Percentiles rank a stretch among this genome's conserved stretches.
Evolutionary conservation across 2,888 invertebrate genomes (phyloP).

Genomic region (Torymus texanus): DNA sequence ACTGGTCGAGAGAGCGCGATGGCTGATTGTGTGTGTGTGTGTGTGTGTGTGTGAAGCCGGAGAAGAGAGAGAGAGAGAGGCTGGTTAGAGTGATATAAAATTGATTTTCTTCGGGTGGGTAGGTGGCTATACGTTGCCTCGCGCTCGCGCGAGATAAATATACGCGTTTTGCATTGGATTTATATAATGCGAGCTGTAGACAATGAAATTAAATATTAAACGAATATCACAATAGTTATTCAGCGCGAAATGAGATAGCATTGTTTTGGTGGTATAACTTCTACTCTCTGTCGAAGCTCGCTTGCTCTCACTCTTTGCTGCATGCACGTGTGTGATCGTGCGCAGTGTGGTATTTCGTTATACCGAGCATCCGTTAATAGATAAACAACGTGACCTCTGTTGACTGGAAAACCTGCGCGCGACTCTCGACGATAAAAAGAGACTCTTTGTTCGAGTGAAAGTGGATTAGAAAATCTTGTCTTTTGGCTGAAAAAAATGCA

Average conservation of each 20-base stretch:
- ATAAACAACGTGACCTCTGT: background rate
- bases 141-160: background rate
- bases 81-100: background rate
- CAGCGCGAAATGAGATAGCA: no score
- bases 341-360: background rate
- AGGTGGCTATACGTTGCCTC: no score
- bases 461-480: conserved; percentile 6
- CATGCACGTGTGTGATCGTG: no score
- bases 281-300: no score
- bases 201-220: background rate
- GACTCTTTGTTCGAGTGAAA: conserved; percentile 21
- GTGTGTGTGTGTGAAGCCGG: background rate
- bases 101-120: background rate
- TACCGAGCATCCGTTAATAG: background rate
- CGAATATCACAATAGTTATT: background rate
- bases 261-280: no score
- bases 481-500: no score
- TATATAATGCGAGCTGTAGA: background rate
- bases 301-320: no score
- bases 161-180: background rate
- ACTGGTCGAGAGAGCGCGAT: background rate
- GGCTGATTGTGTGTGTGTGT: background rate
- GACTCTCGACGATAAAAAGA: background rate
- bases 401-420: background rate
- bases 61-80: background rate